Percentiles rank a stretch among this genome's conserved stretches.
Conservation (phyloP, 1,140 invertebrate species). For the Drosophila aff. region DNA sequence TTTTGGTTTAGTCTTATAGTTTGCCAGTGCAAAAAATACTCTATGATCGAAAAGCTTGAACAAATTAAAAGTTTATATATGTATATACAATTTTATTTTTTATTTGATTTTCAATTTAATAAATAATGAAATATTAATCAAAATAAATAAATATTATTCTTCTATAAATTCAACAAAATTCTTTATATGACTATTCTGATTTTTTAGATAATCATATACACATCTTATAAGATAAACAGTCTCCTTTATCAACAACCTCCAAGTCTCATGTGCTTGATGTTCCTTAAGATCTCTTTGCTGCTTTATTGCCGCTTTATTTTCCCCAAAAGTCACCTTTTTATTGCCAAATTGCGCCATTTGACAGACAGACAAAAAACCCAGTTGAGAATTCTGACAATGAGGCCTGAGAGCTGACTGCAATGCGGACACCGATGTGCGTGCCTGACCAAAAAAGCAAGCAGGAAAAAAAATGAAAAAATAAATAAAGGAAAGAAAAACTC, state of each 20-base stretch:
- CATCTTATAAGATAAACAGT: not conserved
- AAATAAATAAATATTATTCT: too few relatives aligned
- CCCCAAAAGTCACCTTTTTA: not conserved
- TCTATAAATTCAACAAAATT: too few relatives aligned
- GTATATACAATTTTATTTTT: too few relatives aligned
- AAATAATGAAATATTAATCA: too few relatives aligned
- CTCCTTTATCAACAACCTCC: not conserved
- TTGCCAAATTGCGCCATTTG: slow-evolving; percentile 77
- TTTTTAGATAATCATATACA: too few relatives aligned
- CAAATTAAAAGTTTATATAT: not conserved
- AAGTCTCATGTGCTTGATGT: not conserved
- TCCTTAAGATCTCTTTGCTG: too few relatives aligned
- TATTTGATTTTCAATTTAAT: too few relatives aligned
- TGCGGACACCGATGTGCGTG: slow-evolving; percentile 62
- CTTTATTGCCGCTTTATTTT: not conserved
- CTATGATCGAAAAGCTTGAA: not conserved
- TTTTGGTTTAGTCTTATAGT: slow-evolving; percentile 2
- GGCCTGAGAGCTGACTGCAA: slow-evolving; percentile 22
- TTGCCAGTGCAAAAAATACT: slow-evolving; percentile 53
- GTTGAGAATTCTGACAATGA: slow-evolving; percentile 49
- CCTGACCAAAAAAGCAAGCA: slow-evolving; percentile 24
- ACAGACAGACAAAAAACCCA: slow-evolving; percentile 62
- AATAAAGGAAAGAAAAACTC: slow-evolving; percentile 10
- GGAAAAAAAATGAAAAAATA: not conserved
- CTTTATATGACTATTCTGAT: too few relatives aligned